These are phyloP conservation scores for Sycobia sp. DNA, from an alignment of 1,140 invertebrate species.

Conservation along the genomic window DNA sequence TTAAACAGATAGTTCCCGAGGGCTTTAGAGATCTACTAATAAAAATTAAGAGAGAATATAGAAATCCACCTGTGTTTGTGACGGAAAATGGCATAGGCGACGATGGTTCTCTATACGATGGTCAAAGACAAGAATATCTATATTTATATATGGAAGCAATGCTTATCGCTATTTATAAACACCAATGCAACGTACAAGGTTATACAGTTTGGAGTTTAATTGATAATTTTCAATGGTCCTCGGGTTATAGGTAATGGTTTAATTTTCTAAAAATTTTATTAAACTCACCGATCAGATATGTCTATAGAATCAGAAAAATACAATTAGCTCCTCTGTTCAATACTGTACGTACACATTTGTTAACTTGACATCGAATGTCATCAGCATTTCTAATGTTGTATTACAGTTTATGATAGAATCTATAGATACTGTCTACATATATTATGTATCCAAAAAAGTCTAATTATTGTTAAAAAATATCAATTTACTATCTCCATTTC, in stretches of 20 bases:
- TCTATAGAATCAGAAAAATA: too few relatives aligned
- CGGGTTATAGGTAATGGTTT: conserved; percentile 5
- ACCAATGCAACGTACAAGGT: conserved; percentile 68
- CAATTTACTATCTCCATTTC: too few relatives aligned
- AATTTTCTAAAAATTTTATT: too few relatives aligned
- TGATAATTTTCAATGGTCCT: conserved; percentile 12
- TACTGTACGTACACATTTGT: too few relatives aligned
- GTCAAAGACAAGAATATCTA: conserved; percentile 56
- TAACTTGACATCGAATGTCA: too few relatives aligned
- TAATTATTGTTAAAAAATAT: too few relatives aligned
- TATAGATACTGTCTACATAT: too few relatives aligned
- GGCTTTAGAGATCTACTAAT: conserved; percentile 66
- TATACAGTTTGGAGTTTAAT: conserved; percentile 76
- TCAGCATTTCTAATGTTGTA: too few relatives aligned
- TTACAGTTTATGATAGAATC: too few relatives aligned
- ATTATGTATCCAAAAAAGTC: too few relatives aligned
- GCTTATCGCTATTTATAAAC: conserved; percentile 69
- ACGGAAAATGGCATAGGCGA: conserved; percentile 72
- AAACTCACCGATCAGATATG: too few relatives aligned
- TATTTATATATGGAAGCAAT: conserved; percentile 69
- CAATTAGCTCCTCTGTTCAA: too few relatives aligned
- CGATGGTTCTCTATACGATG: conserved; percentile 36
- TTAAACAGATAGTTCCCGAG: conserved; percentile 57
- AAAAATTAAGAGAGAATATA: conserved; percentile 68
- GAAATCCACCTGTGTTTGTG: conserved; percentile 68